Conservation (phyloP, 2,888 invertebrate species). For the Drosophila incognita region DNA sequence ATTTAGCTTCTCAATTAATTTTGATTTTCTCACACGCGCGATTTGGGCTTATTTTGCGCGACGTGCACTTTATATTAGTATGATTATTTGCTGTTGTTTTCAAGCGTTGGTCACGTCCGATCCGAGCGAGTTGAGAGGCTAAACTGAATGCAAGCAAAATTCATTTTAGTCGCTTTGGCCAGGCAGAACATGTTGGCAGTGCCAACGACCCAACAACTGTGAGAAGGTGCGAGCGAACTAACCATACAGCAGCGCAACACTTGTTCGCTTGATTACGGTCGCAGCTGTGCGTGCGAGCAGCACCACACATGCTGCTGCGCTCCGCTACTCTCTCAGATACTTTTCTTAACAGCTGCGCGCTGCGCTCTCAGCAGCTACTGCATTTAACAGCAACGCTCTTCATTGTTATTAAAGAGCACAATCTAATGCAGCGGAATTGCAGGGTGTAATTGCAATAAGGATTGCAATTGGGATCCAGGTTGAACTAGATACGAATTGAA, state of each 20-base stretch:
- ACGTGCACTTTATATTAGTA: slow-evolving; percentile 67
- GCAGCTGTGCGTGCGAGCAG: slow-evolving; percentile 41
- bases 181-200: slow-evolving; percentile 40
- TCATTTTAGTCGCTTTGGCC: slow-evolving; percentile 33
- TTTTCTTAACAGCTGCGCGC: slow-evolving; percentile 5
- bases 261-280: slow-evolving; percentile 37
- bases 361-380: slow-evolving; percentile 38
- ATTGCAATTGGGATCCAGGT: slow-evolving; percentile 12
- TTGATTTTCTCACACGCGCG: slow-evolving; percentile 73
- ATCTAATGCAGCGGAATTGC: slow-evolving; percentile 7
- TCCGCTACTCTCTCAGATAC: slow-evolving; percentile 20
- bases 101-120: slow-evolving; percentile 53
- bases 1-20: slow-evolving; percentile 70
- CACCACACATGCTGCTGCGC: slow-evolving; percentile 21
- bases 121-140: slow-evolving; percentile 54
- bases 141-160: slow-evolving; percentile 59
- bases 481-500: slow-evolving; percentile 14
- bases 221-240: slow-evolving; percentile 38
- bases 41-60: slow-evolving; percentile 59
- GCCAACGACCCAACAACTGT: slow-evolving; percentile 45
- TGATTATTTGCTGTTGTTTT: slow-evolving; percentile 29
- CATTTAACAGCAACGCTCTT: slow-evolving; percentile 28
- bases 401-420: slow-evolving; percentile 26
- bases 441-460: slow-evolving; percentile 18
- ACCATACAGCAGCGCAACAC: slow-evolving; percentile 37